Base-by-base conservation (phyloP, 2,888 invertebrate species). In the Prosopocoilus inquinatus region DNA sequence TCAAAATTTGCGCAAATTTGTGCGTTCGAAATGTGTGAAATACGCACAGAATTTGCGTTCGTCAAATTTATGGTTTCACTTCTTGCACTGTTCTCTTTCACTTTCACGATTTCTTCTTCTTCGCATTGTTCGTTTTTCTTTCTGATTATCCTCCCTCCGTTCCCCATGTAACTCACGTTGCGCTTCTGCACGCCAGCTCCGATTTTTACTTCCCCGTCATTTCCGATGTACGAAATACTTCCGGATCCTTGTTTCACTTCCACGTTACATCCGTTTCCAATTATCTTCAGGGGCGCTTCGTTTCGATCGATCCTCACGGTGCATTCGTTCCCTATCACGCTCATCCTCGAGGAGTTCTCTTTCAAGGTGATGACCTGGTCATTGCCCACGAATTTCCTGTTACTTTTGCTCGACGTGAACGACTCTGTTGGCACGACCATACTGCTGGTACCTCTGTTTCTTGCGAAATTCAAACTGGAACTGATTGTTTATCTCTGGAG, bases 221-320 rank as follows among this genome's bases (percentile, higher is more conserved):
- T 63, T 46, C 65, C 65, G 9, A 57, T 58, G 33, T 63, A 66
- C 39, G 46, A 41, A 32, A 66, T 60, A 12, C 50, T 51, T 15
- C 65, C 65, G 39, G 39, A 46, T 33, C 65, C 65, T 11, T 43
- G 16, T 2, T n/a, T 32, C 12, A 66, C 60, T 28, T 45, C 45
- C n/a, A 66, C 53, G 4, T 33, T 45, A 38, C 64, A 64, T 5
- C 47, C 50, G 44, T 65, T 61, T 8, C 65, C 65, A 13, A 65
- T 55, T 1, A 65, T 53, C 39, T 64, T 60, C 16, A 65, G 38
- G 16, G 38, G 39, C 9, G 63, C 65, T 7, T 60, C 53, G 50
- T 65, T 64, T 11, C 47, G 38, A 28, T 53, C 54, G 7, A 65
- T 59, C 50, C 50, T 59, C n/a, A 65, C 47, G n/a, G 38, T 39